A percentile compares a stretch with the other conserved stretches of the same genome.
phyloP scores from a whole-genome alignment of 2,113 vertebrate species.

The Neodon shergylaensis region DNA sequence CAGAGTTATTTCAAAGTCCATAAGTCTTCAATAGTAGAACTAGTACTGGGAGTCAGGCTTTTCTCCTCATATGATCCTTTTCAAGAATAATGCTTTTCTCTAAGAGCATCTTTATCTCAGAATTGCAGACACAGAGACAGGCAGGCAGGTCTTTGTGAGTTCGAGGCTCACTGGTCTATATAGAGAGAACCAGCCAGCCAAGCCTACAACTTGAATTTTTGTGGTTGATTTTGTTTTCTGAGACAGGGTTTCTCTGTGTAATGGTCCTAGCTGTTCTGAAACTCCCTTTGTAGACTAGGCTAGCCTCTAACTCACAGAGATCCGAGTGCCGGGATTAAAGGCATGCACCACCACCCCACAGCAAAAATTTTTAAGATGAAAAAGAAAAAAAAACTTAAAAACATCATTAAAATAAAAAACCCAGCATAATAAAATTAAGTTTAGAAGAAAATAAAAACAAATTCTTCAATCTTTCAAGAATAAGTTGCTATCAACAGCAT shows the following conservation, averaged over 20 bases:
- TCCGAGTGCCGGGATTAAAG: too few relatives aligned
- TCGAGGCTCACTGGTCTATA: background rate
- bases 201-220: background rate
- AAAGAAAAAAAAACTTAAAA: background rate
- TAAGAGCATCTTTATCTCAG: background rate
- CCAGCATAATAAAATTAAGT: background rate
- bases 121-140: background rate
- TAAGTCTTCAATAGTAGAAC: constrained; percentile 26
- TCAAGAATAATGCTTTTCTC: constrained; percentile 13
- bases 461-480: background rate
- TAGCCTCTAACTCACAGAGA: too few relatives aligned
- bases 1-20: constrained; percentile 17
- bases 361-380: background rate
- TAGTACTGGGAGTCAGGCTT: background rate
- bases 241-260: too few relatives aligned
- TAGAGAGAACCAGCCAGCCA: background rate
- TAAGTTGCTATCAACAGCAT: background rate
- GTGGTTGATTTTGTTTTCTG: too few relatives aligned
- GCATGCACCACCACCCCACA: too few relatives aligned
- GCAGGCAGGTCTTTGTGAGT: background rate
- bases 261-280: too few relatives aligned
- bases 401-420: background rate
- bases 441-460: background rate
- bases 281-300: too few relatives aligned
- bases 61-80: background rate